Conservation (phyloP, 2,113 vertebrate species). For the Macrotis lagotis region DNA sequence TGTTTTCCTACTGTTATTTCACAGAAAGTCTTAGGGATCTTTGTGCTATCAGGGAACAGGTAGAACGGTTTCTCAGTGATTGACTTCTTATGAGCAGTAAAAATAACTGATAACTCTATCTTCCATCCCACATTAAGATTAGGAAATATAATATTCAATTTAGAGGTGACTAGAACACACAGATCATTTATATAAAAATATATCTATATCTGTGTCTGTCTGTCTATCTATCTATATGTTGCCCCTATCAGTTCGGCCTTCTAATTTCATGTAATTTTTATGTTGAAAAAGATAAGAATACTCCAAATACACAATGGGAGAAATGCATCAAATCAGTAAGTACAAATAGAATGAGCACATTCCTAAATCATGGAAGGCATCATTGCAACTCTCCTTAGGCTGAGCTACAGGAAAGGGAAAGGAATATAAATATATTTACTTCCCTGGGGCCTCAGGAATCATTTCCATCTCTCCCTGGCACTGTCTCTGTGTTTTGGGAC, state of each 20-base stretch:
- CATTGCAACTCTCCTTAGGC: background rate
- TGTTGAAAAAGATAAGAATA: background rate
- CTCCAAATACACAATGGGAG: background rate
- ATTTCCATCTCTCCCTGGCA: conserved; percentile 1
- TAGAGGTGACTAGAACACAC: background rate
- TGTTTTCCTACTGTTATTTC: background rate
- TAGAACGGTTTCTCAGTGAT: background rate
- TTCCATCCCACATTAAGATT: background rate
- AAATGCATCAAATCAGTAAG: background rate
- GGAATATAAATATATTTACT: background rate
- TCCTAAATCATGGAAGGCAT: background rate
- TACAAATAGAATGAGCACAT: background rate
- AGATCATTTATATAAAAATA: background rate
- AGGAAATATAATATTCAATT: background rate
- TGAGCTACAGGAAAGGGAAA: background rate
- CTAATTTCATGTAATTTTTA: background rate
- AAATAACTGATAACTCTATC: background rate
- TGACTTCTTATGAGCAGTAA: background rate
- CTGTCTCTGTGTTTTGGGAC: background rate
- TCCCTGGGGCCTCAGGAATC: conserved; percentile 1
- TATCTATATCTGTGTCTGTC: no score
- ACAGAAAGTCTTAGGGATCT: background rate
- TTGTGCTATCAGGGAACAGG: background rate
- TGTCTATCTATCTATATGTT: background rate
- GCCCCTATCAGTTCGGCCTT: background rate